Evolutionary conservation across 1,140 invertebrate genomes (phyloP), one percentile per base, ranked within the genome.

Genomic region (Trissolcus basalis): DNA sequence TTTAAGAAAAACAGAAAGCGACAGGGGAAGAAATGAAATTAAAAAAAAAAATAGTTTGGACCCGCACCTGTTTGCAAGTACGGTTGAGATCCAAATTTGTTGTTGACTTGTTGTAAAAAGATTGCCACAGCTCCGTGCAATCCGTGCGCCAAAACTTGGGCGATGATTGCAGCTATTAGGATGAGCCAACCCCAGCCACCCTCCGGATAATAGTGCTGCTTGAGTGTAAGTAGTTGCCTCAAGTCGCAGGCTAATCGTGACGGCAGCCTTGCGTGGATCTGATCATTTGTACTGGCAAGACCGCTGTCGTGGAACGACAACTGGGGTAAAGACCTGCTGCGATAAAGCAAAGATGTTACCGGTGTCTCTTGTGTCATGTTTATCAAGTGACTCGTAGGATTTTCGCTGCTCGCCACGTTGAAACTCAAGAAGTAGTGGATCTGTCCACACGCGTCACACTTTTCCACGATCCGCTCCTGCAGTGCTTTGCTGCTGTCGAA

Each of bases 171-270:
- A 27, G 90, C 90, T 0, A 89, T 80, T 0, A 92, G 82, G 14
- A 94, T 90, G 8, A 92, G 85, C 91, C 92, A 93, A 11, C 92
- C 92, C 92, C 92, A 93, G 53, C 91, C 91, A 36, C 90, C 91
- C 81, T 92, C 92, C 0, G 92, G 92, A 73, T 94, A 94, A 78
- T 93, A 93, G 72, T 94, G 92, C 77, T 92, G 67, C 19, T 67
- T 63, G 4, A 69, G 50, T 14, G 54, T 74, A 15, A 91, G 86
- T 60, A 91, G 71, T 71, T 91, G 90, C 32, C 89, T 83, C n/a
- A 91, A 78, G 80, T 91, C 90, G 11, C 89, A 86, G 8, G 89
- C 88, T 16, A 90, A 79, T 35, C 79, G 68, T 5, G 82, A 69
- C 1, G 49, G 16, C 45, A 80, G 79, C 72, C 84, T 68, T 27